phyloP scores from a whole-genome alignment of 2,113 vertebrate species.

The Morone chrysops region DNA sequence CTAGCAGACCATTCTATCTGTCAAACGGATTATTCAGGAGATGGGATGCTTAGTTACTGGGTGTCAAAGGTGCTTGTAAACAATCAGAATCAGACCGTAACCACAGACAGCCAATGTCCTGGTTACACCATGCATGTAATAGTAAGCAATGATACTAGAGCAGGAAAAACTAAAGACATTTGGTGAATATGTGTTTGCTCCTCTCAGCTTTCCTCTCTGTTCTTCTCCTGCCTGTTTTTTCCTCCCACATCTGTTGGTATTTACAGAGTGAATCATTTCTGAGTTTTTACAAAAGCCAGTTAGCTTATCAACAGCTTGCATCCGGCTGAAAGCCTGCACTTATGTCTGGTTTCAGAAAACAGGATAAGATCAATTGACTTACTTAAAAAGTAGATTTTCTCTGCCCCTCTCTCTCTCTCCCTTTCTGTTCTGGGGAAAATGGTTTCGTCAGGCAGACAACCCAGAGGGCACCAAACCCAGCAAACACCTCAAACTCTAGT shows the following conservation, averaged over 20 bases:
- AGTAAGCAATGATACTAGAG: background rate
- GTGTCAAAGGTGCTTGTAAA: slow-evolving; percentile 35
- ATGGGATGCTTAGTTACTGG: background rate
- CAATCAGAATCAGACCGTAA: slow-evolving; percentile 21
- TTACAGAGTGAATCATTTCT: slow-evolving; percentile 58
- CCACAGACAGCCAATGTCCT: slow-evolving; percentile 14
- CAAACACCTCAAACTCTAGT: slow-evolving; percentile 15
- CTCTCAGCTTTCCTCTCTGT: background rate
- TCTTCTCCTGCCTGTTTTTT: slow-evolving; percentile 1
- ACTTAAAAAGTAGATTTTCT: slow-evolving; percentile 36
- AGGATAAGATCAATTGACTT: slow-evolving; percentile 52
- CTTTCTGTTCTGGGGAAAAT: slow-evolving; percentile 30
- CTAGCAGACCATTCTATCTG: background rate
- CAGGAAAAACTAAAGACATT: background rate
- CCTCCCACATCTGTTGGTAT: slow-evolving; percentile 57
- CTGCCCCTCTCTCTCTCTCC: slow-evolving; percentile 4
- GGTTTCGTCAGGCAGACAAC: slow-evolving; percentile 36
- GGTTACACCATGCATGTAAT: background rate
- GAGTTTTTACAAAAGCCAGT: slow-evolving; percentile 52
- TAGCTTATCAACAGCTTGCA: slow-evolving; percentile 67
- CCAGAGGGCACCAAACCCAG: slow-evolving; percentile 23
- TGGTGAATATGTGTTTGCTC: slow-evolving; percentile 6
- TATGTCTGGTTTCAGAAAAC: slow-evolving; percentile 48
- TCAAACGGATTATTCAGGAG: slow-evolving; percentile 12
- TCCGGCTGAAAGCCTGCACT: slow-evolving; percentile 34